Percentiles rank a stretch among this genome's conserved stretches.
Conservation (phyloP, 2,888 invertebrate genomes). For the Clivina fossor region DNA sequence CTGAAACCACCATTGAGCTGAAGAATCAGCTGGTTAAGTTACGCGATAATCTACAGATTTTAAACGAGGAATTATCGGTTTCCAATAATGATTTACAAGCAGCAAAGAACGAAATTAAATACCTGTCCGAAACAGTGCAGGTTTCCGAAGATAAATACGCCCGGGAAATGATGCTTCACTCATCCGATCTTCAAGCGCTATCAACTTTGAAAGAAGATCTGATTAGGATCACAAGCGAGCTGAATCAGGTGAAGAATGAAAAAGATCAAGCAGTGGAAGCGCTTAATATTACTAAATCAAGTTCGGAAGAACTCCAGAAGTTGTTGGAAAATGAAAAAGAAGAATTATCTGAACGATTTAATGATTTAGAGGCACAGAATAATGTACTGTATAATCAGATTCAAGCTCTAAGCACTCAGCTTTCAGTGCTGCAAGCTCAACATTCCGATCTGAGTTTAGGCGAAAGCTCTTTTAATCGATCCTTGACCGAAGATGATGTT, state of each 20-base stretch:
- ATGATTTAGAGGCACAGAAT: constrained; percentile 80
- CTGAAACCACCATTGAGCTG: constrained; percentile 59
- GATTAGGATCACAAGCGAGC: constrained; percentile 61
- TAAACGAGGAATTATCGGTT: constrained; percentile 59
- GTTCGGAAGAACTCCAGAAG: constrained; percentile 69
- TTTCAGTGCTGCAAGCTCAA: constrained; percentile 63
- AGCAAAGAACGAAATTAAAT: constrained; percentile 64
- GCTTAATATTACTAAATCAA: constrained; percentile 63
- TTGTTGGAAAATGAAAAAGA: constrained; percentile 65
- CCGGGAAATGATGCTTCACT: constrained; percentile 77
- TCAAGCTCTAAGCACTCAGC: constrained; percentile 74
- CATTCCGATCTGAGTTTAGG: constrained; percentile 44
- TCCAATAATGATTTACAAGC: constrained; percentile 64
- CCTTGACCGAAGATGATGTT: constrained; percentile 68
- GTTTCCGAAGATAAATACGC: constrained; percentile 78
- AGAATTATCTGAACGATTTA: constrained; percentile 66
- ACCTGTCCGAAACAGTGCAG: constrained; percentile 63
- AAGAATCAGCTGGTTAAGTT: constrained; percentile 55
- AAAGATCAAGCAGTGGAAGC: constrained; percentile 66
- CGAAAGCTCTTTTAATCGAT: constrained; percentile 55
- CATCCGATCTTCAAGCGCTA: constrained; percentile 69
- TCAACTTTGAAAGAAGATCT: constrained; percentile 70
- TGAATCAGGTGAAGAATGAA: constrained; percentile 65
- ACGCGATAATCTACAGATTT: constrained; percentile 64
- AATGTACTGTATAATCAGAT: constrained; percentile 81